Conservation (phyloP, 2,888 invertebrate species). For the Stenolophus ochropezus region DNA sequence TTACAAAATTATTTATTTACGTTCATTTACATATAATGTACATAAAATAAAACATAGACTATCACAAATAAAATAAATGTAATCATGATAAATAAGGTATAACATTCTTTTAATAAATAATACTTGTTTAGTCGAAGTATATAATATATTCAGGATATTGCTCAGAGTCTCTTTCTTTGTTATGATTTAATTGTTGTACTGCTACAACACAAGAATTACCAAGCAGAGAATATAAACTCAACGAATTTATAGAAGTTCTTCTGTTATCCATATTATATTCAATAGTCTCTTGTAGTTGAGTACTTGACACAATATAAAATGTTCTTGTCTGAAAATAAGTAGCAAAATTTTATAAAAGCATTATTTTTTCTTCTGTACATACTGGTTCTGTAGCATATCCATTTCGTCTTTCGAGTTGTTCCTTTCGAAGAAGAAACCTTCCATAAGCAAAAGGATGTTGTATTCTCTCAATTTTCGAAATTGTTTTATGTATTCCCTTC, state of each 20-base stretch:
- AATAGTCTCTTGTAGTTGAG: constrained; percentile 23
- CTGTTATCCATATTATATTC: constrained; percentile 53
- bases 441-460: constrained; percentile 62
- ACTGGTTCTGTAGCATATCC: neutral
- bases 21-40: no score
- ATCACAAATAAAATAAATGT: neutral
- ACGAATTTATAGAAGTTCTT: neutral
- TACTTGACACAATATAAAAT: neutral
- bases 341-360: no score
- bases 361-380: no score
- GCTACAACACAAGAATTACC: neutral
- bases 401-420: constrained; percentile 37
- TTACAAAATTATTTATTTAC: neutral
- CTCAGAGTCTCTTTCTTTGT: constrained; percentile 45
- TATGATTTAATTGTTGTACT: neutral
- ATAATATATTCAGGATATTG: constrained; percentile 61
- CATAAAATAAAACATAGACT: neutral
- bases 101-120: no score
- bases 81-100: constrained; percentile 21
- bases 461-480: constrained; percentile 55
- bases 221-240: neutral
- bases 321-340: neutral
- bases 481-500: neutral
- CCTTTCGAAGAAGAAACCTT: constrained; percentile 48
- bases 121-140: constrained; percentile 1